Percentiles rank a stretch among this genome's conserved stretches.
phyloP scores from a whole-genome alignment of 1,140 invertebrate genomes.

The Pseudobourletiella spinata region DNA sequence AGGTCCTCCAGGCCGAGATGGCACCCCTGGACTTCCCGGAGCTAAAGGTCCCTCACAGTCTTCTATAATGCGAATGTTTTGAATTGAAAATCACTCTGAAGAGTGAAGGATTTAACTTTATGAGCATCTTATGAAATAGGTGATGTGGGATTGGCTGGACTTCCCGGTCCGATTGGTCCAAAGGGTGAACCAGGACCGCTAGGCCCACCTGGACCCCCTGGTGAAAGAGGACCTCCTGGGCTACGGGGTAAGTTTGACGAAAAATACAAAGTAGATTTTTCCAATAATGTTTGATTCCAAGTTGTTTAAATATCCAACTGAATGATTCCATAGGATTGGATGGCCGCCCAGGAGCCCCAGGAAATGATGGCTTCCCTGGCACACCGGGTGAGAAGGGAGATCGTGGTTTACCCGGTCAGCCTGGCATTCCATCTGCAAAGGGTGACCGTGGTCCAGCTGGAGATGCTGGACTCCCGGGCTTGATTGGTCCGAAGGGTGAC shows the following conservation, averaged over 20 bases:
- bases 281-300: background rate
- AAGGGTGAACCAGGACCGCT: slow-evolving; percentile 15
- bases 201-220: slow-evolving; percentile 3
- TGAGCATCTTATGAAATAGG: slow-evolving; percentile 19
- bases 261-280: too few relatives aligned
- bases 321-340: background rate
- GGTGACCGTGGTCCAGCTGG: slow-evolving; percentile 15
- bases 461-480: slow-evolving; percentile 4
- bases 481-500: background rate
- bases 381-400: slow-evolving; percentile 37
- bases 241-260: too few relatives aligned
- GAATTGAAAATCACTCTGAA: too few relatives aligned
- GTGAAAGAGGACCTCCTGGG: background rate
- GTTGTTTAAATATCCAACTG: background rate
- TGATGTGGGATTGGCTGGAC: slow-evolving; percentile 22
- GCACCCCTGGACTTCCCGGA: slow-evolving; percentile 44
- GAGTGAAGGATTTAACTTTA: too few relatives aligned
- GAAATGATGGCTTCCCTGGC: slow-evolving; percentile 40
- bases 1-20: slow-evolving; percentile 39
- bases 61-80: background rate
- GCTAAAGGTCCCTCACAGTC: slow-evolving; percentile 49
- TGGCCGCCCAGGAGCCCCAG: slow-evolving; percentile 46
- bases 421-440: slow-evolving; percentile 19
- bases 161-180: slow-evolving; percentile 40
- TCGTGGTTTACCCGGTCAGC: slow-evolving; percentile 27